Evolutionary conservation across 2,888 invertebrate species (phyloP).

Genomic region (Eristalis tenax): DNA sequence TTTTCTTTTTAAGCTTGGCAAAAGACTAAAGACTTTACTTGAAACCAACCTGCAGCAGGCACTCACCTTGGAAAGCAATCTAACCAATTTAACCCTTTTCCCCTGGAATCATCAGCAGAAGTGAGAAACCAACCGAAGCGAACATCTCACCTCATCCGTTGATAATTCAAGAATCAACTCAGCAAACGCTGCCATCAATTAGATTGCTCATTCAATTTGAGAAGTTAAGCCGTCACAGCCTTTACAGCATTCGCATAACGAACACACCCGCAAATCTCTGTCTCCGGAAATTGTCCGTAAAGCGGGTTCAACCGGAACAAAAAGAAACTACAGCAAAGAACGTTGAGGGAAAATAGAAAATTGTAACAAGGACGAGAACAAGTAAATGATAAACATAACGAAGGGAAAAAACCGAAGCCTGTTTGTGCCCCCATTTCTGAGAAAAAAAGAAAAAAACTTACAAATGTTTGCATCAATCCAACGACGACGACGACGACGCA

Average conservation of each 20-base stretch:
- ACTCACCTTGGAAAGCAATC: conserved; percentile 7
- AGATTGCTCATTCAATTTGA: conserved; percentile 65
- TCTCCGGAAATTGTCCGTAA: conserved; percentile 63
- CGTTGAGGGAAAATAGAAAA: neutral
- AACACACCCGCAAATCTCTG: conserved; percentile 52
- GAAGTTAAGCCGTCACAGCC: conserved; percentile 60
- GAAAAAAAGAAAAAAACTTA: conserved; percentile 40
- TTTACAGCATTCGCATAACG: conserved; percentile 46
- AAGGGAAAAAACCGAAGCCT: conserved; percentile 28
- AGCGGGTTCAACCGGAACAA: conserved; percentile 49
- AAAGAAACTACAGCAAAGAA: neutral
- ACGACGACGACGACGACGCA: conserved; percentile 49
- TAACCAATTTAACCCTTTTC: conserved; percentile 48
- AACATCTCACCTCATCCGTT: conserved; percentile 62
- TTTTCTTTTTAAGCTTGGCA: neutral
- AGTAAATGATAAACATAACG: conserved; percentile 1
- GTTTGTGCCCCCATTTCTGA: conserved; percentile 46
- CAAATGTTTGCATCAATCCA: conserved; percentile 59
- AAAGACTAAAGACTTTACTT: neutral
- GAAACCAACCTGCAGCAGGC: neutral
- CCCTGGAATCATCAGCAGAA: conserved; percentile 21
- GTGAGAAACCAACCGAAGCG: conserved; percentile 39
- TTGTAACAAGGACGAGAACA: conserved; percentile 42
- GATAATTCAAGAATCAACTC: conserved; percentile 62
- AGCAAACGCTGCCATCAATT: conserved; percentile 48